These are phyloP conservation scores for Clitarchus hookeri DNA, from an alignment of 2,888 invertebrate species.

Conservation along the genomic window DNA sequence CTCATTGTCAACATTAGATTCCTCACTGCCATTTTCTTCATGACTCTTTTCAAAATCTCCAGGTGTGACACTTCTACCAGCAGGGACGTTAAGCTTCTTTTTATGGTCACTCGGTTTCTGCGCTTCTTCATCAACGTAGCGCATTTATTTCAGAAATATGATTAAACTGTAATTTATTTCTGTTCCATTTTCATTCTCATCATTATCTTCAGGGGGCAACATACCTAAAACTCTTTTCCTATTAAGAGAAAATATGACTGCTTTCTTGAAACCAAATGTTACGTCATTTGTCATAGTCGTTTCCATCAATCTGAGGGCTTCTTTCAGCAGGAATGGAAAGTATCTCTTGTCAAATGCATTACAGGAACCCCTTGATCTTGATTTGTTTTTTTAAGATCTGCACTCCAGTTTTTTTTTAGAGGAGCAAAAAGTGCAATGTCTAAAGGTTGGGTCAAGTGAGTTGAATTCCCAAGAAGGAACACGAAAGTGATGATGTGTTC, in stretches of 20 bases:
- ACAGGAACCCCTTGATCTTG: background rate
- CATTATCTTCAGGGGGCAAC: background rate
- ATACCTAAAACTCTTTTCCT: background rate
- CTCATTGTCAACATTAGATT: background rate
- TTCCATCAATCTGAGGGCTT: background rate
- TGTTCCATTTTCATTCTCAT: background rate
- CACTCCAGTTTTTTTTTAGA: conserved; percentile 47
- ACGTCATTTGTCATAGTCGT: background rate
- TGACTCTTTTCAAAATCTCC: background rate
- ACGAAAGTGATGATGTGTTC: conserved; percentile 45
- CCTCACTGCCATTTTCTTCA: background rate
- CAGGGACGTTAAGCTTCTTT: background rate
- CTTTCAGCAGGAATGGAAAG: conserved; percentile 18
- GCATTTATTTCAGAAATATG: background rate
- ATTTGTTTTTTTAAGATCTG: conserved; percentile 45
- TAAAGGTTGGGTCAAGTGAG: conserved; percentile 48
- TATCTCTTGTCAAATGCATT: background rate
- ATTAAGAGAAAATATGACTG: conserved; percentile 24
- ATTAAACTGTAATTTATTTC: background rate
- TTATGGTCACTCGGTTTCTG: no score
- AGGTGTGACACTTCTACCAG: background rate
- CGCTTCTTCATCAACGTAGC: conserved; percentile 17
- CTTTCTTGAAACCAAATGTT: conserved; percentile 19
- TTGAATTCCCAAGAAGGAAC: conserved; percentile 31
- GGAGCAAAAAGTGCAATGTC: conserved; percentile 48